Percentiles rank a stretch among this genome's conserved stretches.
phyloP scores from a whole-genome alignment of 2,113 vertebrate species.

The Callorhinus ursinus region DNA sequence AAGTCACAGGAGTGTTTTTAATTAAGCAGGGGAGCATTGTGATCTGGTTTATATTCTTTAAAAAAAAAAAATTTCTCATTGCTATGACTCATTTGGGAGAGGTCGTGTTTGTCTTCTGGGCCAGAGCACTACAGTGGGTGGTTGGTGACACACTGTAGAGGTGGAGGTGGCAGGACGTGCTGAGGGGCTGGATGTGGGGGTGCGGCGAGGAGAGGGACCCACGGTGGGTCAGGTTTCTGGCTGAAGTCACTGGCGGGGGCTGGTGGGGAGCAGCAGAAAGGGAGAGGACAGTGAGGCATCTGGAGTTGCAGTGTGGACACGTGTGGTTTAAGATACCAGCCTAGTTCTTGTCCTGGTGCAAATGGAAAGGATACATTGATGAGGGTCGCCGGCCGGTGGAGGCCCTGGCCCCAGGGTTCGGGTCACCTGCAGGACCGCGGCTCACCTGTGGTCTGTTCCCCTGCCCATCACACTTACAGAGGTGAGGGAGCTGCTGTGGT shows the following conservation, averaged over 20 bases:
- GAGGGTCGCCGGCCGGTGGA: not conserved
- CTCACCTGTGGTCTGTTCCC: not conserved
- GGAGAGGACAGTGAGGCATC: not conserved
- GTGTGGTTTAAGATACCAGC: not conserved
- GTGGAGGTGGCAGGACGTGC: fast-evolving
- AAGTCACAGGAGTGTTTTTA: not conserved
- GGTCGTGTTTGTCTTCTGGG: not conserved
- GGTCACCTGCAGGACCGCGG: too few species aligned
- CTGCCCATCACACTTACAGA: not conserved
- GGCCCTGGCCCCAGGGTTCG: not conserved
- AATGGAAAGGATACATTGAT: not conserved
- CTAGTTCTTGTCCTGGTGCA: not conserved
- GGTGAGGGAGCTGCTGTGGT: not conserved
- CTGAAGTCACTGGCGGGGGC: too few species aligned
- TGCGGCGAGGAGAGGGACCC: not conserved
- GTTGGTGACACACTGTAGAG: not conserved
- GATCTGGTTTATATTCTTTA: not conserved
- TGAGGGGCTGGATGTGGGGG: not conserved
- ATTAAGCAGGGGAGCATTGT: not conserved
- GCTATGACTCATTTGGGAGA: not conserved
- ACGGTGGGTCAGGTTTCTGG: not conserved
- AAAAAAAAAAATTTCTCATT: not conserved
- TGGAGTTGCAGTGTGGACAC: not conserved
- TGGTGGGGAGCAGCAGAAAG: not conserved
- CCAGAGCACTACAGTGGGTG: not conserved